Evolutionary conservation across 2,113 vertebrate species (phyloP), one percentile per base, ranked within the genome.

Genomic region (Embiotoca jacksoni): DNA sequence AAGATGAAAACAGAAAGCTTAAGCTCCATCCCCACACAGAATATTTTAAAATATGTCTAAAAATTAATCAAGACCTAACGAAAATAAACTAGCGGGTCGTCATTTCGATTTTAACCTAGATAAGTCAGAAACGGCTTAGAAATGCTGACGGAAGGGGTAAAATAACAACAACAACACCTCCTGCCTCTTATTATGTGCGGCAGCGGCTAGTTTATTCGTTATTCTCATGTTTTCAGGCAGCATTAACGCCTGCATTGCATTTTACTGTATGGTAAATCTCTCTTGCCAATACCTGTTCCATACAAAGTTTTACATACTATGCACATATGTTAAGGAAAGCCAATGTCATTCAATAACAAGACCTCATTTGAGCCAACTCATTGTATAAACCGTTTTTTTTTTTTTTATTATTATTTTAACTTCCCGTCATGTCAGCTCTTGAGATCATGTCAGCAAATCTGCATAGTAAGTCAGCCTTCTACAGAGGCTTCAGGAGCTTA

Each of bases 371-470:
- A 59, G 15, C 31, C 10, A 8, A 37, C 59, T 58, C 33, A 53
- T 65, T 79, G 62, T 36, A 85, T 71, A 71, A 61, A 72, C 64
- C 10, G 0, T 75, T 58, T 50, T 23, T 10, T 65, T 32, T 55
- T n/a, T 44, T 3, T 75, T 63, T n/a, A n/a, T 66, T 44, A n/a
- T 5, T 59, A 75, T 56, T 71, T 65, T 46, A 35, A 72, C 68
- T 68, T 76, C 50, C 56, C 44, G 52, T 77, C 75, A 73, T 83
- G 81, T 84, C 81, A 83, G 66, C 79, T 75, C 72, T 80, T 74
- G 59, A 82, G 73, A 84, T 90, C 87, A 83, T 82, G 79, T 89
- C 70, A 77, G 77, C 62, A 85, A 92, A 89, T 88, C 86, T 87
- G 85, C 80, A 85, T 85, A 80, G 69, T 80, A 80, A 91, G 75